Evolutionary conservation across 2,888 invertebrate species (phyloP), one percentile per base, ranked within the genome.

Genomic region (Arge pagana): DNA sequence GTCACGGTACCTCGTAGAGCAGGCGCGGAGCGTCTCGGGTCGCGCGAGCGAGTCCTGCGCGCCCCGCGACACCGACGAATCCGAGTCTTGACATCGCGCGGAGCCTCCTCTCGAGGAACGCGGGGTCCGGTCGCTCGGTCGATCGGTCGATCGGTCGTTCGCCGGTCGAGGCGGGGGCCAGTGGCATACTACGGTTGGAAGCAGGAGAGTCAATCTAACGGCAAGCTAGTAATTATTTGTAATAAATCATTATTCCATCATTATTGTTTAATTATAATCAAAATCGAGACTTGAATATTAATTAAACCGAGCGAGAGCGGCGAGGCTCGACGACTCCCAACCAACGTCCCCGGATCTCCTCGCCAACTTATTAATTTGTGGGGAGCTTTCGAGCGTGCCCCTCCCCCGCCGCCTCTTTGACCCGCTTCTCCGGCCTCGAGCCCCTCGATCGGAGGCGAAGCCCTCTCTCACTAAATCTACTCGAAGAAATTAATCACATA

Each of bases 261-360:
- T 71, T 67, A 71, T 71, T 72, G 71, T 71, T 71, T 68, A 71
- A 71, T 72, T 71, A 66, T 67, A 67, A 69, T 71, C 63, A 66
- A 70, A 70, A 66, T 66, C 67, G 64, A 62, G 67, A 58, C 61
- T 68, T 64, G 70, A 70, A 71, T 72, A 72, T 71, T 69, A 66
- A 72, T 72, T 65, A 62, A 63, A 61, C 48, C 50, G 50, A 41
- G 31, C 31, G 24, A 39, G 28, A 40, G 40, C 31, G 50, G 33
- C 15, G 33, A 31, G 42, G 19, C 42, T 42, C n/a, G n/a, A 10
- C 31, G 42, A n/a, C 24, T 28, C 30, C 4, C 26, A 26, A 10
- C 8, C 26, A 26, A 7, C 26, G n/a, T 16, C n/a, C 13, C 24
- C 13, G 6, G 26, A 40, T 40, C 40, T 40, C 24, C 15, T 23